phyloP scores from a whole-genome alignment of 2,113 vertebrate genomes.

The Odocoileus hemionus region DNA sequence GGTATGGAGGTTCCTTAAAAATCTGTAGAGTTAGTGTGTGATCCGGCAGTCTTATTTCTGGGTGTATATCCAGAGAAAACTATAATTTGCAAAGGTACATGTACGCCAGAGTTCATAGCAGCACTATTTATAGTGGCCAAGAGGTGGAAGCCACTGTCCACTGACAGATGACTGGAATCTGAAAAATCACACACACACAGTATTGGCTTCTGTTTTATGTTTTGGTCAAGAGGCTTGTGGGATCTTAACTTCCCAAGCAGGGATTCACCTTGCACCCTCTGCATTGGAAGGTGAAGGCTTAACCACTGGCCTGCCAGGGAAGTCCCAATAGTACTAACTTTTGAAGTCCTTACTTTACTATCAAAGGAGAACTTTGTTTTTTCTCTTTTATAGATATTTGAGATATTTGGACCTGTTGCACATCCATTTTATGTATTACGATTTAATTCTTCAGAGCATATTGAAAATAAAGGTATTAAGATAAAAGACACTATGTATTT shows the following conservation, averaged over 20 bases:
- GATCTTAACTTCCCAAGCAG: not conserved
- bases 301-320: not conserved
- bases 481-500: constrained; percentile 88
- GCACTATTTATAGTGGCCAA: not conserved
- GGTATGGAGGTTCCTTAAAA: not conserved
- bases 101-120: not conserved
- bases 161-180: not conserved
- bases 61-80: not conserved
- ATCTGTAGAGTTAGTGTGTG: not conserved
- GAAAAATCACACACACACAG: not conserved
- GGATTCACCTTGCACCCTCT: not conserved
- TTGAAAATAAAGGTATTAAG: constrained; percentile 84
- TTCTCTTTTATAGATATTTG: constrained; percentile 88
- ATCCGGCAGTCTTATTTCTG: not conserved
- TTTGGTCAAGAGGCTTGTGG: not conserved
- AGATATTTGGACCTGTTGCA: constrained; percentile 94
- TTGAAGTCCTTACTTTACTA: not conserved
- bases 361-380: not conserved
- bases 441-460: constrained; percentile 89
- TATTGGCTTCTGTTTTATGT: not conserved
- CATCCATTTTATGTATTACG: constrained; percentile 92
- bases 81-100: not conserved
- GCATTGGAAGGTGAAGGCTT: not conserved
- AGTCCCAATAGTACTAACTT: not conserved
- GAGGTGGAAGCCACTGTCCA: not conserved